A percentile compares a stretch with the other conserved stretches of the same genome.
phyloP scores from a whole-genome alignment of 2,113 vertebrate species.

The Vulpes vulpes region DNA sequence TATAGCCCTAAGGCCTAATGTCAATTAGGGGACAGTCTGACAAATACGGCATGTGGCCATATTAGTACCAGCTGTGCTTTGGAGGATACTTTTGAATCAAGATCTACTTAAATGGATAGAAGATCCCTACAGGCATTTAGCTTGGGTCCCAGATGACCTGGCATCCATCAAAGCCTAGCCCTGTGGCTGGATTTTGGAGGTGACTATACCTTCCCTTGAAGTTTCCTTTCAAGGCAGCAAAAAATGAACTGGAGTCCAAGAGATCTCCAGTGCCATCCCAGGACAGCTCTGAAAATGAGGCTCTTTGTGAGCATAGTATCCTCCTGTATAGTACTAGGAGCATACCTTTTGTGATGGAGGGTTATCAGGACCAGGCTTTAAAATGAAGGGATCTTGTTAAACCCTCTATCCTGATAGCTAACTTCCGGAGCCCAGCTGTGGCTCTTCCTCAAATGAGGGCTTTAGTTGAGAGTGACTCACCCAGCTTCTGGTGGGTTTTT shows the following conservation, averaged over 20 bases:
- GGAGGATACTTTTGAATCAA: not conserved
- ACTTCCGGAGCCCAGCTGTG: not conserved
- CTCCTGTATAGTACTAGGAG: too few species aligned
- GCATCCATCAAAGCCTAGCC: accelerated
- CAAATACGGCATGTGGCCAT: too few species aligned
- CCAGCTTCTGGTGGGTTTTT: not conserved
- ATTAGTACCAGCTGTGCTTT: not conserved
- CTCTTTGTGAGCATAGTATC: not conserved
- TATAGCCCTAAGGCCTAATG: not conserved
- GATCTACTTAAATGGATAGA: not conserved
- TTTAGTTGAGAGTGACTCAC: not conserved
- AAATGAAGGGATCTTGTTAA: not conserved
- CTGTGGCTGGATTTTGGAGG: not conserved
- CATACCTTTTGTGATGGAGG: not conserved
- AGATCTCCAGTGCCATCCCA: not conserved
- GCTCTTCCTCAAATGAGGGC: not conserved
- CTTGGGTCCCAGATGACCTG: not conserved
- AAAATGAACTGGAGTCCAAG: not conserved
- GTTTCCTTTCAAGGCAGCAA: not conserved
- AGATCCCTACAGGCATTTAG: not conserved
- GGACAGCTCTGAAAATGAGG: not conserved
- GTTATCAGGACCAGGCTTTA: not conserved
- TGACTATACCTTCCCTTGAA: not conserved
- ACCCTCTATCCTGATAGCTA: too few species aligned
- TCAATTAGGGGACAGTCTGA: not conserved